Evolutionary conservation across 2,113 vertebrate species (phyloP).

Genomic region (Hippolais icterina): DNA sequence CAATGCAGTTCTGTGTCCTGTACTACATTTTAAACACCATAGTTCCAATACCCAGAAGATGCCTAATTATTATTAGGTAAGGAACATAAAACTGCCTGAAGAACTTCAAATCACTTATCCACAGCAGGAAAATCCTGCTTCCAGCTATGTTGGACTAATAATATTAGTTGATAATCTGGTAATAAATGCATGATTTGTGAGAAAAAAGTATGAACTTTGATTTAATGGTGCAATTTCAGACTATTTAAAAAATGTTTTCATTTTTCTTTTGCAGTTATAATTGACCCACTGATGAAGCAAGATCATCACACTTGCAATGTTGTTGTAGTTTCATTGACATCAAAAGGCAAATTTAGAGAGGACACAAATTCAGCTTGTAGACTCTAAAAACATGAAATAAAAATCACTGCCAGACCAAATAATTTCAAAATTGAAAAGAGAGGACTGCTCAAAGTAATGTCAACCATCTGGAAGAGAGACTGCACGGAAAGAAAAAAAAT

Average conservation of each 20-base stretch:
- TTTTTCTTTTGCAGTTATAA: neutral
- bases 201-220: neutral
- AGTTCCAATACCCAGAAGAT: neutral
- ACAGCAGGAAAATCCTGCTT: neutral
- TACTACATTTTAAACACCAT: neutral
- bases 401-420: constrained; percentile 27
- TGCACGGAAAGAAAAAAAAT: neutral
- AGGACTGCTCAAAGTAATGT: neutral
- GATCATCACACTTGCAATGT: neutral
- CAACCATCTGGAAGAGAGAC: constrained; percentile 23
- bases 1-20: neutral
- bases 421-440: constrained; percentile 8
- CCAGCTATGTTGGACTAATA: neutral
- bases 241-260: neutral
- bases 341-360: neutral
- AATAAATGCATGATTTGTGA: neutral
- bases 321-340: neutral
- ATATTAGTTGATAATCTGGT: neutral
- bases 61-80: neutral
- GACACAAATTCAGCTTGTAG: neutral
- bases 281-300: neutral
- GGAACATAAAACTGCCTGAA: neutral
- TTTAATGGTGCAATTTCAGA: neutral
- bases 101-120: neutral
- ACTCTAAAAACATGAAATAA: neutral